A percentile compares a stretch with the other conserved stretches of the same genome.
These are phyloP conservation scores for Oegoconia quadripuncta DNA, from an alignment of 2,888 invertebrate genomes.

Conservation along the genomic window DNA sequence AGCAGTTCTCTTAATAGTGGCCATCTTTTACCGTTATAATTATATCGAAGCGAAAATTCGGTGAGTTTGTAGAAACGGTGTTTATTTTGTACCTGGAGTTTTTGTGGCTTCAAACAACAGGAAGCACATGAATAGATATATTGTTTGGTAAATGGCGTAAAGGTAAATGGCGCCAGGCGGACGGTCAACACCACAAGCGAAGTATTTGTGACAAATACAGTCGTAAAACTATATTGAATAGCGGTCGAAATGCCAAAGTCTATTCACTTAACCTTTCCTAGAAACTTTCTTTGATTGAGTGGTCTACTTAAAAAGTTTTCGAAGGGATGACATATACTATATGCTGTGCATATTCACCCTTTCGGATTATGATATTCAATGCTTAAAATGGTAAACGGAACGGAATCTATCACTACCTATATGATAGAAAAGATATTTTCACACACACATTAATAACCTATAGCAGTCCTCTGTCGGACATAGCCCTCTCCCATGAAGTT, in stretches of 20 bases:
- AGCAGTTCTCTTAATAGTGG: constrained; percentile 19
- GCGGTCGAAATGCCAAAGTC: constrained; percentile 6
- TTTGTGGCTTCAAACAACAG: constrained; percentile 40
- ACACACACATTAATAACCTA: too few species aligned
- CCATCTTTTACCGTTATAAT: constrained; percentile 29
- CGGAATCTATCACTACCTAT: too few species aligned
- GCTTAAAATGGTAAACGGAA: too few species aligned
- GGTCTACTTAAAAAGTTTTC: too few species aligned
- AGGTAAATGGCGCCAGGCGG: constrained; percentile 8
- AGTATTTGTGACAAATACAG: constrained; percentile 28
- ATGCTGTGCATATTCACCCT: too few species aligned
- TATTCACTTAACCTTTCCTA: constrained; percentile 3
- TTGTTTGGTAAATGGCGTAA: constrained; percentile 34
- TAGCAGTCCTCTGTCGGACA: too few species aligned
- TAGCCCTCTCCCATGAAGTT: too few species aligned
- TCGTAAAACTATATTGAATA: constrained; percentile 22
- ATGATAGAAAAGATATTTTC: too few species aligned
- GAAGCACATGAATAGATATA: constrained; percentile 38
- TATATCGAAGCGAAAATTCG: constrained; percentile 37
- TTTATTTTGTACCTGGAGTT: constrained; percentile 42
- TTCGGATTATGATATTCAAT: too few species aligned
- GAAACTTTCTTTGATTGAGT: constrained; percentile 4
- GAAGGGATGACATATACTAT: too few species aligned
- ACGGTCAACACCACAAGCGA: constrained; percentile 19
- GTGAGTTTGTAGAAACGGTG: constrained; percentile 31